A percentile compares a stretch with the other conserved stretches of the same genome.
These are phyloP conservation scores for Anthopleura sola DNA, from an alignment of 64 coral and sea anemone genomes.

Conservation along the genomic window DNA sequence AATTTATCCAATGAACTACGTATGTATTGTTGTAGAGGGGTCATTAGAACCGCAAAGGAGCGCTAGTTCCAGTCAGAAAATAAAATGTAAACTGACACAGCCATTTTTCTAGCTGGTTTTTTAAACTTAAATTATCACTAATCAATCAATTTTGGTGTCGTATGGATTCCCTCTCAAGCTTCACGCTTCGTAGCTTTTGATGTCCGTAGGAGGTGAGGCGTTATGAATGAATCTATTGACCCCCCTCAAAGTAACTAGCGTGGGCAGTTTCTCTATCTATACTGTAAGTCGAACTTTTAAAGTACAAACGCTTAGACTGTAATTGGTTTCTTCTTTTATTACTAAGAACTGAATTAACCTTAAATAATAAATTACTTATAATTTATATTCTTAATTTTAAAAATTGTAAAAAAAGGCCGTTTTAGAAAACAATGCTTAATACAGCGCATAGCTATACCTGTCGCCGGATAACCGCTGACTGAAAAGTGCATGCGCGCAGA, in stretches of 20 bases:
- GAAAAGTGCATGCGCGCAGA: no score
- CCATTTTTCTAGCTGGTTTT: not conserved
- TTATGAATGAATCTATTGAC: not conserved
- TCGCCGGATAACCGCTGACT: no score
- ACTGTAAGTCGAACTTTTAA: not conserved
- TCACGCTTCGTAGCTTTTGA: not conserved
- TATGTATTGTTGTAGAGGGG: not conserved
- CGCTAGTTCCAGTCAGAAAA: not conserved
- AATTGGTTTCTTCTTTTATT: not conserved
- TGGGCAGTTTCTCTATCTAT: not conserved
- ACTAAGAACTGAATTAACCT: not conserved
- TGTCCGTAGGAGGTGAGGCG: not conserved
- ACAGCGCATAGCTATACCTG: no score
- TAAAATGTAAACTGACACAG: not conserved
- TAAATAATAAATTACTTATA: no score
- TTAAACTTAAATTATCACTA: not conserved
- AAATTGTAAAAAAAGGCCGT: no score
- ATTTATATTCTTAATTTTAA: no score
- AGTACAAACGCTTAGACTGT: not conserved
- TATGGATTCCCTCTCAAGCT: not conserved
- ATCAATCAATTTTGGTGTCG: not conserved
- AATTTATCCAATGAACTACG: not conserved
- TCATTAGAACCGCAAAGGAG: not conserved
- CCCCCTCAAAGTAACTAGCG: not conserved
- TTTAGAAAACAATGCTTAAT: no score